Base-by-base conservation (phyloP, 2,113 vertebrate genomes). In the Nibea coibor region DNA sequence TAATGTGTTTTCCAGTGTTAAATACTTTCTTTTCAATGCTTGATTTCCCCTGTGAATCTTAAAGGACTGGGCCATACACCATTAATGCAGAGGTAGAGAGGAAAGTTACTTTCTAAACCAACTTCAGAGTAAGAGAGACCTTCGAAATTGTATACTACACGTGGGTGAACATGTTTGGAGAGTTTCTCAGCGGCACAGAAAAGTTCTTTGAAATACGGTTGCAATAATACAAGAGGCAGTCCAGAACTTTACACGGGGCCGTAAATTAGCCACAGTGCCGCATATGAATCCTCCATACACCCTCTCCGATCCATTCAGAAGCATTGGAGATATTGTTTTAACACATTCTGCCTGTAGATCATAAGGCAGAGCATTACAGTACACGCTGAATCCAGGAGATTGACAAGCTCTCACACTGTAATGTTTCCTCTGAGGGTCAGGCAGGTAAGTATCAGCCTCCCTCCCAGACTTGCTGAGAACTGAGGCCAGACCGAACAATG, bases 1-100 rank as follows among this genome's bases (percentile, higher is more conserved):
- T 93, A 89, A 93, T 94, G 82, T 81, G 68, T 94, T 95, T 94
- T 93, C 92, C 93, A 94, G 91, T 77, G 84, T 89, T 54, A 92
- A 94, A 91, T 93, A 90, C 85, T 91, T 93, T 93, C 82, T 91
- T 87, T 83, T 91, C 84, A 71, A 88, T 90, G 88, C 86, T 83
- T 92, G 88, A 93, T 94, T 93, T 94, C 93, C 93, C 85, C 51
- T 70, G 68, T 73, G 89, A 80, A 84, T 84, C 91, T 90, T 87
- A 43, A 65, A 89, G 89, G 84, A 91, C 88, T 71, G 68, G 87
- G 78, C 85, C 84, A 87, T 90, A 87, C 88, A 91, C 92, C 90
- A 87, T 93, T 89, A 90, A 90, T 10, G 22, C 85, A 42, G 35
- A 39, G 35, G 35, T 39, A 42, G 68, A 84, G 84, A 89, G 88